These are phyloP conservation scores for Craterocephalus amniculus DNA, from an alignment of 2,797 vertebrate genomes.

Conservation along the genomic window DNA sequence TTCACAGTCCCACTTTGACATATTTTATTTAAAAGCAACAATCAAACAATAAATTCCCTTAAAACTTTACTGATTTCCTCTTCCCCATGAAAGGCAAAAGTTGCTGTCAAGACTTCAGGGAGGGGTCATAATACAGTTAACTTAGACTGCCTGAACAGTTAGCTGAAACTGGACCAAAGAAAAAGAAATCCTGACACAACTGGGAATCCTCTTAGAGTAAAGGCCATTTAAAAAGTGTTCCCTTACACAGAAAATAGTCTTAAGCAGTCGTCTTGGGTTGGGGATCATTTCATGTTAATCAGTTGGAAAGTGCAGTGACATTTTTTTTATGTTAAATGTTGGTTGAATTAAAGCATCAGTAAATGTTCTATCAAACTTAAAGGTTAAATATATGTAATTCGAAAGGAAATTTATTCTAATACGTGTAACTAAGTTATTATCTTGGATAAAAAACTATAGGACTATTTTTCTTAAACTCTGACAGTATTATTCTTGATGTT, in stretches of 20 bases:
- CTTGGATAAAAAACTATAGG: no score
- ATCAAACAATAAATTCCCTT: conserved; percentile 74
- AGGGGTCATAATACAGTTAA: conserved; percentile 41
- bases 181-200: no score
- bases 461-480: no score
- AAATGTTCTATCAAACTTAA: background rate
- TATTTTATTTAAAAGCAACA: conserved; percentile 72
- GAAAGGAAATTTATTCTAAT: no score
- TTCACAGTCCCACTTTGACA: conserved; percentile 54
- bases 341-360: background rate
- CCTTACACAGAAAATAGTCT: background rate
- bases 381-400: no score
- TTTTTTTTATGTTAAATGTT: background rate
- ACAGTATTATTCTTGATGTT: no score
- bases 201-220: no score
- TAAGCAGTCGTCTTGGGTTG: background rate
- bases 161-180: no score
- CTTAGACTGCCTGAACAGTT: conserved; percentile 24
- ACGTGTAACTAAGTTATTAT: no score
- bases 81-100: conserved; percentile 1
- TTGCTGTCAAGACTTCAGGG: conserved; percentile 40
- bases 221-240: no score
- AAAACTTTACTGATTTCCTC: conserved; percentile 23
- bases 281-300: background rate
- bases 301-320: background rate